phyloP scores from a whole-genome alignment of 2,888 invertebrate species.

The Stenurella melanura region DNA sequence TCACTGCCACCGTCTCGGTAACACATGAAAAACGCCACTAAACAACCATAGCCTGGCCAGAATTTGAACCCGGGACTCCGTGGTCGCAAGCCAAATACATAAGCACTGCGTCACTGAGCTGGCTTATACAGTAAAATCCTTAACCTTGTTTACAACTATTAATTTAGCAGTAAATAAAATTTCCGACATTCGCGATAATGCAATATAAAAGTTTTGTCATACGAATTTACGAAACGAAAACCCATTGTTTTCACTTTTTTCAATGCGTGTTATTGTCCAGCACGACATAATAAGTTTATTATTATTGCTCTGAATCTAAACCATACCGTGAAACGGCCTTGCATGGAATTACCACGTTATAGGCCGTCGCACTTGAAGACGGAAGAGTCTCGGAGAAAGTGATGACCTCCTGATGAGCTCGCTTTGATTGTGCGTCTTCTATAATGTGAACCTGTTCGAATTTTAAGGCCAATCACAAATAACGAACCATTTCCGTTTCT shows the following conservation, averaged over 20 bases:
- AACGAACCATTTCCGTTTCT: not conserved
- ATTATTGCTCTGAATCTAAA: constrained; percentile 18
- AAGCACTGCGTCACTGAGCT: too few species aligned
- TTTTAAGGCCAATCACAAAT: not conserved
- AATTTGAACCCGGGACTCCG: too few species aligned
- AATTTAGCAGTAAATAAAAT: too few species aligned
- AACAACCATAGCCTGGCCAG: too few species aligned
- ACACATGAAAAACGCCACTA: too few species aligned
- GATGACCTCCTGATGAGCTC: constrained; percentile 19
- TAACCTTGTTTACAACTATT: too few species aligned
- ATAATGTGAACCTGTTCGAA: not conserved
- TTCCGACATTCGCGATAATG: too few species aligned
- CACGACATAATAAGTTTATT: constrained; percentile 1
- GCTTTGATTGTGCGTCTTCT: not conserved
- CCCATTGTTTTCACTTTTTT: constrained; percentile 9
- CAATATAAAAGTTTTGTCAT: not conserved
- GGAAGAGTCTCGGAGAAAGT: constrained; percentile 25
- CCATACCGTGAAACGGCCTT: constrained; percentile 17
- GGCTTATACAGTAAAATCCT: too few species aligned
- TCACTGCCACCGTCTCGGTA: too few species aligned
- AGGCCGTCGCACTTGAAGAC: constrained; percentile 25
- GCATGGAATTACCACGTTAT: constrained; percentile 18
- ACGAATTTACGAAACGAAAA: not conserved
- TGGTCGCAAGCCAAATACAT: too few species aligned
- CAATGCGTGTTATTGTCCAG: constrained; percentile 7